These are phyloP conservation scores for Palythoa grandiflora DNA, from an alignment of 92 coral and sea anemone genomes.

Conservation along the genomic window DNA sequence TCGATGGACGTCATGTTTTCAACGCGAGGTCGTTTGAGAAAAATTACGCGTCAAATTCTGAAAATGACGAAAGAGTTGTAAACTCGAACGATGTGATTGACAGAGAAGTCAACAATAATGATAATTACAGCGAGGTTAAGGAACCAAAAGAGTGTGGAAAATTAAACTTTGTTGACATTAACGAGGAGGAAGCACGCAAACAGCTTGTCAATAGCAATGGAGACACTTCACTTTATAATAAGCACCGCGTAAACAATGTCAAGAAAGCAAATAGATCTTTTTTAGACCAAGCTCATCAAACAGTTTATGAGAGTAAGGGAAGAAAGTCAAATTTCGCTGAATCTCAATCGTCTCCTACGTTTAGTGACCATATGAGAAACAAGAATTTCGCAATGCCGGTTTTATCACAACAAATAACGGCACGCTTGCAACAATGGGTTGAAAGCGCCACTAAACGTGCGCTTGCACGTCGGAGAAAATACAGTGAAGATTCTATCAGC, in stretches of 20 bases:
- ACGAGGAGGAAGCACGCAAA: slow-evolving; percentile 39
- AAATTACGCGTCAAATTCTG: neutral
- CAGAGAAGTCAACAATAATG: slow-evolving; percentile 40
- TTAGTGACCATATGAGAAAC: neutral
- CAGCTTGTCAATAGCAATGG: slow-evolving; percentile 21
- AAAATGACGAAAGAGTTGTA: neutral
- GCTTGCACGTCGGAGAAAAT: slow-evolving; percentile 18
- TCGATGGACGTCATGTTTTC: neutral
- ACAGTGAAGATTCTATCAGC: slow-evolving; percentile 38
- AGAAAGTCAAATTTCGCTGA: neutral
- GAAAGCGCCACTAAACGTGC: slow-evolving; percentile 26
- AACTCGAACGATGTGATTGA: neutral
- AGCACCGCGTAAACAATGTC: slow-evolving; percentile 22
- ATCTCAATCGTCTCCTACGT: neutral
- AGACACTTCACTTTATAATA: slow-evolving; percentile 31
- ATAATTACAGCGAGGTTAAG: neutral
- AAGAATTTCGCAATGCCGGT: slow-evolving; percentile 13
- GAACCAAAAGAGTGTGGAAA: neutral
- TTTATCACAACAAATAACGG: slow-evolving; percentile 30
- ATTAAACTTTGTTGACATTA: slow-evolving; percentile 26
- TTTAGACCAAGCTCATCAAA: neutral
- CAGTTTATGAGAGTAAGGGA: neutral
- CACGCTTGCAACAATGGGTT: slow-evolving; percentile 40
- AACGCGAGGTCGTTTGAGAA: neutral
- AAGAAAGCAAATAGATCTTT: slow-evolving; percentile 18